Base-by-base conservation (phyloP, 2,797 vertebrate genomes). In the Chloroceryle inda region DNA sequence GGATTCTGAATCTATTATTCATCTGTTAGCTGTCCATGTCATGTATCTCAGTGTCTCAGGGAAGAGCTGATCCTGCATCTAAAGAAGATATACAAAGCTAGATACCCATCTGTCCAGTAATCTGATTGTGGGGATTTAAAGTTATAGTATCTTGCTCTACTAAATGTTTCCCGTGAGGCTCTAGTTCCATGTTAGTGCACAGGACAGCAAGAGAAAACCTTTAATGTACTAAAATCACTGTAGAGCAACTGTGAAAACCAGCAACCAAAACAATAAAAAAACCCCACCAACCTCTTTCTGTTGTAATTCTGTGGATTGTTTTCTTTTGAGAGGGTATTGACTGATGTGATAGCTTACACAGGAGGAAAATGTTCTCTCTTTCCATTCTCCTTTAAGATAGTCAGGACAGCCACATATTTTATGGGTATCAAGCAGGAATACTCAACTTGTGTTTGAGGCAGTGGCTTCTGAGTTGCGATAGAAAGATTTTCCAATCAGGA, bases 1-100 rank as follows among this genome's bases (percentile, higher is more conserved):
- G 59, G 59, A 61, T 75, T 96, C 79, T 75, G 23, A 87, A 82
- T 79, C 59, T 89, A 58, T 85, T 93, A 79, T 73, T 94, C 47
- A 67, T 72, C 73, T 44, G 55, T 86, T 90, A 92, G 42, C 42
- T 93, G 62, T 83, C 33, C 0, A 0, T 31, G 63, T 83, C 31
- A 78, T 40, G 33, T 86, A 94, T 13, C 40, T 40, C 38, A 76
- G 22, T 35, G 66, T 85, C 35, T 73, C 81, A 85, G 64, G 11
- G 50, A 95, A 90, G 49, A 69, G 45, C 21, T 88, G 52, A 82
- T 96, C 29, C 59, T 69, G n/a, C 3, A 14, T 91, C 33, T 53
- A 77, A 92, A 87, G 78, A 66, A 94, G 55, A 56, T 63, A 73
- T 3, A 31, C 62, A 69, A 69, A 96, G 44, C 44, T 77, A 69